Percentiles rank a stretch among this genome's conserved stretches.
These are phyloP conservation scores for Collichthys lucidus DNA, from an alignment of 2,113 vertebrate species.

Conservation along the genomic window DNA sequence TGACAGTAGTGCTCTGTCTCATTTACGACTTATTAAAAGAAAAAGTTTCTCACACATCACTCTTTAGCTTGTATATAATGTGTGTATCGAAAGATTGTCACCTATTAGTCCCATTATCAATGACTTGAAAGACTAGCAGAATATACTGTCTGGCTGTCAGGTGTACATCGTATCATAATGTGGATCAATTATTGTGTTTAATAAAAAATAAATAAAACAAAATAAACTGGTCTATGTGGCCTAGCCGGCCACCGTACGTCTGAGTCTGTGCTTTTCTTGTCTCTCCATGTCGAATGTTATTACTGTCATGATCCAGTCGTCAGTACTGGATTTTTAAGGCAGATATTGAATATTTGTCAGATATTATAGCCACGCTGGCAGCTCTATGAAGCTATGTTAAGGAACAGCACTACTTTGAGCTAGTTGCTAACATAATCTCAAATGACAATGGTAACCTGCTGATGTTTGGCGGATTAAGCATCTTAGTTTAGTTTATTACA, in stretches of 20 bases:
- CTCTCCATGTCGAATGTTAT: not conserved
- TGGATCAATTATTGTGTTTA: slow-evolving; percentile 82
- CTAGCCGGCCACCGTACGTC: slow-evolving; percentile 60
- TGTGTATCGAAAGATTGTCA: slow-evolving; percentile 73
- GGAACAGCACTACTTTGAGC: not conserved
- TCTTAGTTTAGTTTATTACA: not conserved
- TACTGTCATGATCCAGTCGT: not conserved
- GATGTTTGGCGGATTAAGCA: not conserved
- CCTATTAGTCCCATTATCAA: slow-evolving; percentile 71
- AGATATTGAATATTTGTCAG: no score
- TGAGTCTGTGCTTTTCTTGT: slow-evolving; percentile 44
- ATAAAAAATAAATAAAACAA: slow-evolving; percentile 77
- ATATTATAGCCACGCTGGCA: no score
- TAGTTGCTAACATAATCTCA: not conserved
- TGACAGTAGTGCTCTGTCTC: slow-evolving; percentile 77
- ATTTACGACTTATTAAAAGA: slow-evolving; percentile 68
- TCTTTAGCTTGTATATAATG: slow-evolving; percentile 78
- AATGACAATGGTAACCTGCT: not conserved
- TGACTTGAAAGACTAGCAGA: slow-evolving; percentile 70
- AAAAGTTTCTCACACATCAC: slow-evolving; percentile 66
- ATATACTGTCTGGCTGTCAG: slow-evolving; percentile 64
- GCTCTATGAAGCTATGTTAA: not conserved
- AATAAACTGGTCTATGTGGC: slow-evolving; percentile 77
- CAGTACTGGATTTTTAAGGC: no score
- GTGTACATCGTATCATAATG: slow-evolving; percentile 77